Base-by-base conservation (phyloP, 2,113 vertebrate species). In the Gymnobelideus leadbeateri region DNA sequence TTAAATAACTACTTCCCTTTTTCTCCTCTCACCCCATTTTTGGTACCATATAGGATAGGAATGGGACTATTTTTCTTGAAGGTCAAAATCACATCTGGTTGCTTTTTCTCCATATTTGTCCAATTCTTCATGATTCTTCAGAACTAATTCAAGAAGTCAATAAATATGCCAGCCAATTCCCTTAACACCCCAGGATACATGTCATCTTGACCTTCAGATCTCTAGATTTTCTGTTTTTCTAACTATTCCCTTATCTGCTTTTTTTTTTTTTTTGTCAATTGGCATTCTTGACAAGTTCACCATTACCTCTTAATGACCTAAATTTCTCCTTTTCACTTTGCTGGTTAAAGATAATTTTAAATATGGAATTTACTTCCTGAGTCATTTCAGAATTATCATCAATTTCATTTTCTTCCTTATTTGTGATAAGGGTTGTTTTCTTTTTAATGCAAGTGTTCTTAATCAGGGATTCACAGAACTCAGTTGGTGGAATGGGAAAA, bases 291-390 rank as follows among this genome's bases (percentile, higher is more conserved):
- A 96, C 96, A 97, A 97, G 96, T 94, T 96, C 92, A 0, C 94
- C 96, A 61, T 54, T 95, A 97, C 96, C 97, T 96, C 96, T 94
- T 96, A 93, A 95, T 96, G 96, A 91, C 93, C 89, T 96, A 96
- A 93, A 91, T 92, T 96, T 97, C 96, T 96, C 96, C 96, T 97
- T 96, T 96, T 93, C 96, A 92, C 43, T 90, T 96, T 95, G 97
- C 96, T 98, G 97, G 96, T 96, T 97, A 95, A 93, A 97, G 96
- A 97, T 97, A 96, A 98, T 97, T 98, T 97, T 96, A 97, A 96
- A 97, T 96, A 92, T 97, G 95, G 97, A 97, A 97, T 95, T 96
- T 95, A 96, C 92, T 93, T 95, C 96, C 93, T 51, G 94, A 96
- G 93, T 89, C 95, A 92, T 94, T 96, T 95, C 91, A 92, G 92